phyloP scores from a whole-genome alignment of 2,888 invertebrate species.

The Phlogophora meticulosa region DNA sequence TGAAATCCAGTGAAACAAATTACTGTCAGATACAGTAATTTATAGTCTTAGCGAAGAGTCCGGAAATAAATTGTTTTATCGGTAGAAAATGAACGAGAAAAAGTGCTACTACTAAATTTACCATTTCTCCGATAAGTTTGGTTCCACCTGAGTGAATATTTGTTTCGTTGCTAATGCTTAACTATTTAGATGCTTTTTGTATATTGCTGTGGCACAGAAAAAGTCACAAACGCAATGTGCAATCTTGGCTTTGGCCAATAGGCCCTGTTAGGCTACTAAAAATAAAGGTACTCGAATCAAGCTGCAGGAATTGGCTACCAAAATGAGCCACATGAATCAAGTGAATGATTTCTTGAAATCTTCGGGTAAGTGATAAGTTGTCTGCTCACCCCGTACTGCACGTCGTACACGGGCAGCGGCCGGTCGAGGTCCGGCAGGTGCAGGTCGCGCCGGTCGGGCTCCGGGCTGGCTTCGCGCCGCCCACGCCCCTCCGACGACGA shows the following conservation, averaged over 20 bases:
- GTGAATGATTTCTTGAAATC: neutral
- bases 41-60: constrained; percentile 20
- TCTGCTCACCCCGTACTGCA: constrained; percentile 86
- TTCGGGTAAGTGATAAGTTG: neutral
- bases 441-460: constrained; percentile 82
- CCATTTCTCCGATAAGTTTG: constrained; percentile 27
- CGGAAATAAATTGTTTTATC: constrained; percentile 42
- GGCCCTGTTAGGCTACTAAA: neutral
- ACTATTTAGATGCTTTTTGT: constrained; percentile 4
- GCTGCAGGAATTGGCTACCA: too few species aligned
- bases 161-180: constrained; percentile 13
- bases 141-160: constrained; percentile 39
- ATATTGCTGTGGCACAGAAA: neutral
- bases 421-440: constrained; percentile 84
- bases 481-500: constrained; percentile 92
- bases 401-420: constrained; percentile 87
- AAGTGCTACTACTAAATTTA: constrained; percentile 37
- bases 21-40: constrained; percentile 41
- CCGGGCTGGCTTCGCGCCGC: constrained; percentile 87
- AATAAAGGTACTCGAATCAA: neutral
- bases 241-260: neutral
- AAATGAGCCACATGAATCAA: neutral
- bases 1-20: constrained; percentile 41
- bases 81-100: constrained; percentile 32
- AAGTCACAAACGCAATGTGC: neutral